Conservation (phyloP, 2,797 vertebrate genomes). For the Pipistrellus kuhlii region DNA sequence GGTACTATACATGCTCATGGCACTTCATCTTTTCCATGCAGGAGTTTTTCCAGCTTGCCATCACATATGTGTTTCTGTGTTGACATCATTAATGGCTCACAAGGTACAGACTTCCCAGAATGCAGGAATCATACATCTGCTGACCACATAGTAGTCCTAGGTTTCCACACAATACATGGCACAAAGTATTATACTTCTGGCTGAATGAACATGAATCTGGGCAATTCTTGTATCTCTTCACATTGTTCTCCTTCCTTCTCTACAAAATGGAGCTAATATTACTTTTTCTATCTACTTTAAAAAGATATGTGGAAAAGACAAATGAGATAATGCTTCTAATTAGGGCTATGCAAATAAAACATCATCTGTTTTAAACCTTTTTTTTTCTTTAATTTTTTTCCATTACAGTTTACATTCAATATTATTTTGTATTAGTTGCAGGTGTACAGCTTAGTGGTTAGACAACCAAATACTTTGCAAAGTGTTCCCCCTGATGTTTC, state of each 20-base stretch:
- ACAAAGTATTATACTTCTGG: neutral
- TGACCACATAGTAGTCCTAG: neutral
- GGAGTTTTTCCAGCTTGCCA: neutral
- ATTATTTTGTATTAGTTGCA: neutral
- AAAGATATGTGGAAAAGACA: neutral
- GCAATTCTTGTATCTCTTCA: neutral
- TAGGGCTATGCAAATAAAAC: neutral
- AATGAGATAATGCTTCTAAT: neutral
- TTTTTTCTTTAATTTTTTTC: neutral
- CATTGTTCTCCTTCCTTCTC: neutral
- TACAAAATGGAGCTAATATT: neutral
- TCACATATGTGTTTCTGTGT: neutral
- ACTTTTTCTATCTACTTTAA: neutral
- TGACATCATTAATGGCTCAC: neutral
- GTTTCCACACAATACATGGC: neutral
- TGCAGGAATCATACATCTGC: neutral
- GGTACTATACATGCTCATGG: accelerated
- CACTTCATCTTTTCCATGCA: neutral
- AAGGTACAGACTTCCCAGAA: neutral
- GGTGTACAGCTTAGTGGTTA: neutral
- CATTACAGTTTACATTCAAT: neutral
- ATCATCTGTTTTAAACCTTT: neutral
- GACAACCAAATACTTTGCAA: neutral
- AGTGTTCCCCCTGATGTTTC: neutral
- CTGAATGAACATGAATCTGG: neutral